phyloP scores from a whole-genome alignment of 2,888 invertebrate genomes.

The Drosophila kokeensis region DNA sequence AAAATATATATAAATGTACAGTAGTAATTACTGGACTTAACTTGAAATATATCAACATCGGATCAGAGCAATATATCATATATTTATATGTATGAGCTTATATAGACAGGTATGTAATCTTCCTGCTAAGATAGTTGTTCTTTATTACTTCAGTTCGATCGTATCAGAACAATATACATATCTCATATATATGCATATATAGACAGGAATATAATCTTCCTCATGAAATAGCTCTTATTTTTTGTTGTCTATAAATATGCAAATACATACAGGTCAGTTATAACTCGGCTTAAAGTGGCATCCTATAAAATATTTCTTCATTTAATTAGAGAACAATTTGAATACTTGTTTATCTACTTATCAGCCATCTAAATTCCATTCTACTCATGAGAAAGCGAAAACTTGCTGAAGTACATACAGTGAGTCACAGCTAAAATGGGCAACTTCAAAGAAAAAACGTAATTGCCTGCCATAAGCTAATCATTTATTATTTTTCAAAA shows the following conservation, averaged over 20 bases:
- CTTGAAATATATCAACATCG: background rate
- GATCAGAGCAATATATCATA: background rate
- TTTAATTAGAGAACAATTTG: background rate
- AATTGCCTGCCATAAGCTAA: too few species aligned
- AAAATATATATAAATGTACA: background rate
- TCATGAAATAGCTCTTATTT: background rate
- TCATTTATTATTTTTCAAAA: too few species aligned
- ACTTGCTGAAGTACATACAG: background rate
- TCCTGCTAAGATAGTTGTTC: background rate
- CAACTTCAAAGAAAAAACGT: too few species aligned
- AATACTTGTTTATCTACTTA: background rate
- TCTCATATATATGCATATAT: background rate
- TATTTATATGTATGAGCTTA: background rate
- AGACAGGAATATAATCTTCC: background rate
- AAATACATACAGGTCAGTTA: background rate
- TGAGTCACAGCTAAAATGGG: too few species aligned
- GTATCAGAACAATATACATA: background rate
- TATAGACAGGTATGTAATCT: background rate
- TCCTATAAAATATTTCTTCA: background rate
- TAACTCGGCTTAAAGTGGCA: background rate
- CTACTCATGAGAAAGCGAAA: background rate
- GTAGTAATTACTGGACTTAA: background rate
- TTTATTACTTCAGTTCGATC: background rate
- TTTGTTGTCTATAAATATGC: background rate
- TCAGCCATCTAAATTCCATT: background rate